A percentile compares a stretch with the other conserved stretches of the same genome.
phyloP scores from a whole-genome alignment of 2,797 vertebrate genomes.

The Limosa lapponica region DNA sequence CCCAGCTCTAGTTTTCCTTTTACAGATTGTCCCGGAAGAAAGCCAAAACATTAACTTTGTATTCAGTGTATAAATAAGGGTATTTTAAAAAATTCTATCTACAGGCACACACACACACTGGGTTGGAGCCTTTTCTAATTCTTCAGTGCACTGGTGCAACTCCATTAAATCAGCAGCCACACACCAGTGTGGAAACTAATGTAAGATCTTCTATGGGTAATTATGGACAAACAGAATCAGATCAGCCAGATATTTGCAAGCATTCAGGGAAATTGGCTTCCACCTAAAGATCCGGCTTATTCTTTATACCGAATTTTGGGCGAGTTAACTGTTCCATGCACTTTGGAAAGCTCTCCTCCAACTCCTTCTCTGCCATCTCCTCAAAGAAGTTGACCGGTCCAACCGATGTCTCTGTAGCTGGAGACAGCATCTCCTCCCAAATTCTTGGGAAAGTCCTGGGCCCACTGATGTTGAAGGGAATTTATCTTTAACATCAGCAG shows the following conservation, averaged over 20 bases:
- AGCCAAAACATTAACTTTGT: conserved; percentile 70
- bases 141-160: background rate
- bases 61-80: conserved; percentile 57
- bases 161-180: conserved; percentile 10
- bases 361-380: background rate
- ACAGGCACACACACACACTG: background rate
- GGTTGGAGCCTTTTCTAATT: conserved; percentile 36
- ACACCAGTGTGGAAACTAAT: background rate
- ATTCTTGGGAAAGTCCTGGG: background rate
- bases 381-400: background rate
- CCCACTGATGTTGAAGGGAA: background rate
- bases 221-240: background rate
- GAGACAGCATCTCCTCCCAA: background rate
- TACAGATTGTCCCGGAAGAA: conserved; percentile 68
- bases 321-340: background rate
- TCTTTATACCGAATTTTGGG: background rate
- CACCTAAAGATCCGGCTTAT: background rate
- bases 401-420: background rate
- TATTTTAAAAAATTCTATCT: conserved; percentile 56
- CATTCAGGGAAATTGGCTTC: background rate
- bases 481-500: background rate
- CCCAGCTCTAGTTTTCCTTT: conserved; percentile 57
- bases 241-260: background rate
- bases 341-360: background rate
- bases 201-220: background rate